Evolutionary conservation across 2,797 vertebrate species (phyloP).

Genomic region (Orestias chungarensis): DNA sequence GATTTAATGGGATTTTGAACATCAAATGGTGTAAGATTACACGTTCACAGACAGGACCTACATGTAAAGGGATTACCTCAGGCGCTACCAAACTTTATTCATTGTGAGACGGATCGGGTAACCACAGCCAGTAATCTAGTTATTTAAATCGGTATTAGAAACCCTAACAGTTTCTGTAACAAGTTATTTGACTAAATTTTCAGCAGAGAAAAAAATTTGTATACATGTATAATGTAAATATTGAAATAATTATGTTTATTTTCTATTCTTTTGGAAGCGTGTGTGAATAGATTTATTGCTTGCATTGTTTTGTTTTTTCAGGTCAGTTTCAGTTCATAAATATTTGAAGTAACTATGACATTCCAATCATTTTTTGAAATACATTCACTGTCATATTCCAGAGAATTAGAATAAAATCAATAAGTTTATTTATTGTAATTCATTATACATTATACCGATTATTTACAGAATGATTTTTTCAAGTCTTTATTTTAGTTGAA

Average conservation of each 20-base stretch:
- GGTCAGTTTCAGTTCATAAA: too few relatives aligned
- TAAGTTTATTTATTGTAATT: background rate
- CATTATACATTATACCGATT: background rate
- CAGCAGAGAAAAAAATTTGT: background rate
- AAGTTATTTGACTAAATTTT: background rate
- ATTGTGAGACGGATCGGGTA: background rate
- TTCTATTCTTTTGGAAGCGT: background rate
- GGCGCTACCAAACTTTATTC: conserved; percentile 10
- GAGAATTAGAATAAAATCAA: too few relatives aligned
- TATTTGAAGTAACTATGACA: too few relatives aligned
- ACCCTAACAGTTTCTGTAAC: background rate
- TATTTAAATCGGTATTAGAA: conserved; percentile 30
- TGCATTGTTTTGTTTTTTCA: background rate
- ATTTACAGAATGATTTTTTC: too few relatives aligned
- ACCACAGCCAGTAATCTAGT: conserved; percentile 33
- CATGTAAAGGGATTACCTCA: conserved; percentile 32
- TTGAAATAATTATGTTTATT: background rate
- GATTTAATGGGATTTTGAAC: conserved; percentile 22
- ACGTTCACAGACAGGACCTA: conserved; percentile 10
- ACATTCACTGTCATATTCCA: too few relatives aligned
- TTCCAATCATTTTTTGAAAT: too few relatives aligned
- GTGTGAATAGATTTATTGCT: background rate
- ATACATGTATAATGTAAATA: background rate
- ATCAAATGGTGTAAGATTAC: conserved; percentile 27
- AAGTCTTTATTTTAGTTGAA: too few relatives aligned